Percentiles rank a stretch among this genome's conserved stretches.
phyloP scores from a whole-genome alignment of 2,888 invertebrate species.

The Caenorhabditis sinica region DNA sequence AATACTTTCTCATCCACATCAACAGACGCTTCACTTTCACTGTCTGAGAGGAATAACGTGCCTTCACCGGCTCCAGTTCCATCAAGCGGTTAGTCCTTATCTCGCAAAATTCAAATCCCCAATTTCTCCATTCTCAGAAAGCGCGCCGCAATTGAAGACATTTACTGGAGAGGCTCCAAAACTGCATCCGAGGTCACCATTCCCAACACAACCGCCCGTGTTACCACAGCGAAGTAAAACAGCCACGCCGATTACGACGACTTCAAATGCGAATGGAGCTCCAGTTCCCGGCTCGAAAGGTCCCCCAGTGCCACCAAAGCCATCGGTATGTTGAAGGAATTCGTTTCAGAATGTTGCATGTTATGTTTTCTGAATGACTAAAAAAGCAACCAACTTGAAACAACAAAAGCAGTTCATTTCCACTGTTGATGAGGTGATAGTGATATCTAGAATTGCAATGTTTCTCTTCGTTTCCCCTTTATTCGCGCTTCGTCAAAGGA shows the following conservation, averaged over 20 bases:
- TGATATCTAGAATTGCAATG: slow-evolving; percentile 49
- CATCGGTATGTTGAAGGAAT: slow-evolving; percentile 75
- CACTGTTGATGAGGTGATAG: slow-evolving; percentile 51
- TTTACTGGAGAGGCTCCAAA: slow-evolving; percentile 59
- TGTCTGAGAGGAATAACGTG: slow-evolving; percentile 49
- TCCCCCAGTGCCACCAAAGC: slow-evolving; percentile 83
- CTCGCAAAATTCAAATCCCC: no score
- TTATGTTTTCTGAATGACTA: slow-evolving; percentile 20
- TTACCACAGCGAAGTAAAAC: slow-evolving; percentile 47
- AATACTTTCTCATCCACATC: slow-evolving; percentile 52
- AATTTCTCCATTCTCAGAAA: slow-evolving; percentile 57
- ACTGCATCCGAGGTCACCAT: slow-evolving; percentile 54
- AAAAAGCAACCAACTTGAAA: neutral
- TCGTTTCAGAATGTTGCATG: slow-evolving; percentile 29
- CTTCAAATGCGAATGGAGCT: slow-evolving; percentile 48
- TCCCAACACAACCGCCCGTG: slow-evolving; percentile 56
- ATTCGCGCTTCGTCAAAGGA: slow-evolving; percentile 7
- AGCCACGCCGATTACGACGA: slow-evolving; percentile 3
- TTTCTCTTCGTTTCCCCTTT: slow-evolving; percentile 9
- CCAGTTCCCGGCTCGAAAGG: slow-evolving; percentile 64
- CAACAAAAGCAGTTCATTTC: slow-evolving; percentile 60
- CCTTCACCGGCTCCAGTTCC: slow-evolving; percentile 68
- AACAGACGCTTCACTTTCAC: slow-evolving; percentile 54
- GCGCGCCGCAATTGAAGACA: slow-evolving; percentile 59
- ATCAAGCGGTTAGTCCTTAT: slow-evolving; percentile 24